Conservation (phyloP, 2,113 vertebrate genomes). For the Percopsis transmontana region DNA sequence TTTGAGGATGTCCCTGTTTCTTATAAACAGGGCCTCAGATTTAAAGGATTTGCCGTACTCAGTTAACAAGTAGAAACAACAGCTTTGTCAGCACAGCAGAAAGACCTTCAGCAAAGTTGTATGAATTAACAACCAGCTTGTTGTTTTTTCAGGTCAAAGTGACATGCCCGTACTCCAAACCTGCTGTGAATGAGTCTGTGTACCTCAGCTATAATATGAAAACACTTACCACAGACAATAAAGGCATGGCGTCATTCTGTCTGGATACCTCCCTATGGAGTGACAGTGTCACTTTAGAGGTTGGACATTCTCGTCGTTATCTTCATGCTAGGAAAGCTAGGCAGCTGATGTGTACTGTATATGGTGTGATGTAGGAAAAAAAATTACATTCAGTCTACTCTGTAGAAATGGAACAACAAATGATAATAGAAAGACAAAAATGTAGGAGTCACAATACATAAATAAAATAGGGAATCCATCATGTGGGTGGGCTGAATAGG, state of each 20-base stretch:
- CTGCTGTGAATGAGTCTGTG: conserved; percentile 44
- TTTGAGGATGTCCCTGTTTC: conserved; percentile 54
- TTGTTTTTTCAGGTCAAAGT: conserved; percentile 65
- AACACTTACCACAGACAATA: conserved; percentile 52
- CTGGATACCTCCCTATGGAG: conserved; percentile 64
- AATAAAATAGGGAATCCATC: background rate
- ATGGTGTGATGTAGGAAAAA: too few species aligned
- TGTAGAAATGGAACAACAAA: too few species aligned
- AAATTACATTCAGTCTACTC: too few species aligned
- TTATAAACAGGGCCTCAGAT: conserved; percentile 64
- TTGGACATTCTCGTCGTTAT: conserved; percentile 24
- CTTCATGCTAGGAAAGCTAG: too few species aligned
- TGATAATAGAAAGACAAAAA: too few species aligned
- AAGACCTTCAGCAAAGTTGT: too few species aligned
- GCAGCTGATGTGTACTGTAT: too few species aligned
- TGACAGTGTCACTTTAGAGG: conserved; percentile 32
- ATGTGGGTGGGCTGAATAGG: background rate
- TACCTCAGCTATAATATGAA: conserved; percentile 14
- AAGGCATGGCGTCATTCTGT: conserved; percentile 65
- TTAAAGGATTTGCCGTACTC: conserved; percentile 54
- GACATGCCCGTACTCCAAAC: conserved; percentile 30
- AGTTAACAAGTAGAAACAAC: background rate
- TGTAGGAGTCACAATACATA: too few species aligned
- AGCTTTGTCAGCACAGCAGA: too few species aligned
- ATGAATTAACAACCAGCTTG: background rate